A percentile compares a stretch with the other conserved stretches of the same genome.
Evolutionary conservation across 2,797 vertebrate genomes (phyloP).

Genomic region (Arrhamphus sclerolepis): DNA sequence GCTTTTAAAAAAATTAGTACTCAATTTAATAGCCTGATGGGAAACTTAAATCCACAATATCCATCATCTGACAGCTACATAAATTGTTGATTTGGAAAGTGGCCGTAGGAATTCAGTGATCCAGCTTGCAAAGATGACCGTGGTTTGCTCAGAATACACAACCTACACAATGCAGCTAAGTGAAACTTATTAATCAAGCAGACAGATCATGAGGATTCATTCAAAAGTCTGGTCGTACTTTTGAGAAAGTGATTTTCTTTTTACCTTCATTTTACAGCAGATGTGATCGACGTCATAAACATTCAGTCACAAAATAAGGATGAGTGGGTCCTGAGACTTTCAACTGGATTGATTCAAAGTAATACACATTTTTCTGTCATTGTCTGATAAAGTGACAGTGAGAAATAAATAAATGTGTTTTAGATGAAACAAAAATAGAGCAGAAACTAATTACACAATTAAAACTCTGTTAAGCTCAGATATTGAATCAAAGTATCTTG

Average conservation of each 20-base stretch:
- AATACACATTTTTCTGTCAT: too few relatives aligned
- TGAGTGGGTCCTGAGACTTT: too few relatives aligned
- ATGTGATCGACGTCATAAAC: neutral
- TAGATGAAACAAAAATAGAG: neutral
- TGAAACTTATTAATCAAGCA: neutral
- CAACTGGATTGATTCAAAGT: too few relatives aligned
- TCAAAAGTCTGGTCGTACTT: constrained; percentile 7
- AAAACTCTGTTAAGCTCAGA: too few relatives aligned
- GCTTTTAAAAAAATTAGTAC: constrained; percentile 10
- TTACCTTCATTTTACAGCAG: neutral
- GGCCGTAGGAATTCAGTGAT: constrained; percentile 1
- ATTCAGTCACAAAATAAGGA: too few relatives aligned
- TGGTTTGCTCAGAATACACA: neutral
- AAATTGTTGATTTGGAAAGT: constrained; percentile 5
- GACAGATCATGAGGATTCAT: constrained; percentile 19
- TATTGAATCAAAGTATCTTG: neutral
- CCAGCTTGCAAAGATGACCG: neutral
- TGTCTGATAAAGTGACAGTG: too few relatives aligned
- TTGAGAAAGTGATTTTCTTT: neutral
- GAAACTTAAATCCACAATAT: constrained; percentile 1
- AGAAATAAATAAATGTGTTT: too few relatives aligned
- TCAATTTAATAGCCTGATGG: constrained; percentile 15
- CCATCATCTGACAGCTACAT: neutral
- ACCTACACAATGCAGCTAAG: too few relatives aligned
- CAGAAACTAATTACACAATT: too few relatives aligned